A percentile compares a stretch with the other conserved stretches of the same genome.
phyloP scores from a whole-genome alignment of 2,797 vertebrate genomes.

The Geotrypetes seraphini region DNA sequence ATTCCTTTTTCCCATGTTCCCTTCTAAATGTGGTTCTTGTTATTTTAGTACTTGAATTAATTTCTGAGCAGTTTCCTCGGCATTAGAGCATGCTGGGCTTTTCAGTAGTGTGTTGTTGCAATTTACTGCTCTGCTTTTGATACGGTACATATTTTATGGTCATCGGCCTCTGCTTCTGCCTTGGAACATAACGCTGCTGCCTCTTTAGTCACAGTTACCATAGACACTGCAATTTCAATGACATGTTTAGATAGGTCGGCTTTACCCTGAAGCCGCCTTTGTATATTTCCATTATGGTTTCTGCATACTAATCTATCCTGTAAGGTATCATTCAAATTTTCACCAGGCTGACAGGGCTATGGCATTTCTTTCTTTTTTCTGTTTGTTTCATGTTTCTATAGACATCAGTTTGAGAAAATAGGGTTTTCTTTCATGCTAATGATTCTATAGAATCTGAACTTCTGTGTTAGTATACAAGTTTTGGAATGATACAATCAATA shows the following conservation, averaged over 20 bases:
- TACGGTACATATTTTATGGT: slow-evolving; percentile 6
- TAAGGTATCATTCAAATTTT: not conserved
- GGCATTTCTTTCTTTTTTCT: not conserved
- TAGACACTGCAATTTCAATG: not conserved
- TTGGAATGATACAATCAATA: not conserved
- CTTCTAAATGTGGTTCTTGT: slow-evolving; percentile 25
- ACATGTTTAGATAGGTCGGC: not conserved
- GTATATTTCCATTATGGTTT: not conserved
- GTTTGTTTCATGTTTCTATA: too few relatives aligned
- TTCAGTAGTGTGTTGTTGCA: slow-evolving; percentile 11
- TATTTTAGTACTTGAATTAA: slow-evolving; percentile 20
- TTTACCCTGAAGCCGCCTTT: not conserved
- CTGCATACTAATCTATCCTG: not conserved
- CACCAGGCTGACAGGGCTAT: not conserved
- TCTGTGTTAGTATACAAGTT: not conserved
- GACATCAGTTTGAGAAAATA: not conserved
- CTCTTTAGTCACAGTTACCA: not conserved
- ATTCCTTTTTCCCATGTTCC: too few relatives aligned
- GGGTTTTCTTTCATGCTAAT: not conserved
- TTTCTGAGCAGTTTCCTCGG: not conserved
- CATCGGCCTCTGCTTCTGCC: not conserved
- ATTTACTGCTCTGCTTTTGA: slow-evolving; percentile 4
- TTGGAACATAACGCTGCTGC: not conserved
- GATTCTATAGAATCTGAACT: not conserved
- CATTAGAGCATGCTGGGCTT: slow-evolving; percentile 12